Percentiles rank a stretch among this genome's conserved stretches.
These are phyloP conservation scores for Lysiphlebus fabarum DNA, from an alignment of 1,140 invertebrate species.

Conservation along the genomic window DNA sequence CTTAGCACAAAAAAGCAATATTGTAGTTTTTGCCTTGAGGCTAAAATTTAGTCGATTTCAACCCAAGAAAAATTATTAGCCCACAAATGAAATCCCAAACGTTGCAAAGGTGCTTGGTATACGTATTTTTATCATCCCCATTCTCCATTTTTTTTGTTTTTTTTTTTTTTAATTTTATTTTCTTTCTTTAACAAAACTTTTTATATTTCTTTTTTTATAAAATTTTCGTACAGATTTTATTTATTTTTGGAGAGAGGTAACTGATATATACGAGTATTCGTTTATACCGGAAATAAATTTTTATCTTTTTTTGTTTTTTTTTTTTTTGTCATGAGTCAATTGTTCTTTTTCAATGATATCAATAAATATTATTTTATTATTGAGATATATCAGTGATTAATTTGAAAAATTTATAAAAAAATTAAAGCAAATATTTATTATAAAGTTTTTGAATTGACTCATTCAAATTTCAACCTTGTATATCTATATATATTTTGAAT, in stretches of 20 bases:
- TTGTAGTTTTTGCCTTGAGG: conserved; percentile 8
- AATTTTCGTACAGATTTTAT: conserved; percentile 18
- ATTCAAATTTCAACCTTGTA: too few relatives aligned
- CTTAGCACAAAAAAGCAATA: not conserved
- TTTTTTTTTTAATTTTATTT: conserved; percentile 17
- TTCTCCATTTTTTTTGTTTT: conserved; percentile 10
- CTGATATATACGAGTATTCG: conserved; percentile 3
- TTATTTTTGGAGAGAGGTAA: not conserved
- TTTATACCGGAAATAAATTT: not conserved
- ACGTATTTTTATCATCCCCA: conserved; percentile 7
- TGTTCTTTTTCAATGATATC: too few relatives aligned
- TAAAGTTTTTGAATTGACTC: too few relatives aligned
- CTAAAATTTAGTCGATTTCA: conserved; percentile 23
- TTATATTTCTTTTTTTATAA: conserved; percentile 19
- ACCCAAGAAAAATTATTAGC: conserved; percentile 42
- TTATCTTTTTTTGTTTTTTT: not conserved
- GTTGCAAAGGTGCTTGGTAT: conserved; percentile 5
- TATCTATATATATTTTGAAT: too few relatives aligned
- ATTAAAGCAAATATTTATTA: too few relatives aligned
- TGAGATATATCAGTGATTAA: too few relatives aligned
- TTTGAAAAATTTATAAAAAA: too few relatives aligned
- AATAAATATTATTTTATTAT: too few relatives aligned
- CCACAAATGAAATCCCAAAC: conserved; percentile 43
- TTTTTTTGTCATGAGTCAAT: too few relatives aligned
- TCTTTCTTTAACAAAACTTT: conserved; percentile 19